A percentile compares a stretch with the other conserved stretches of the same genome.
Evolutionary conservation across 2,113 vertebrate species (phyloP).

Genomic region (Podilymbus podiceps): DNA sequence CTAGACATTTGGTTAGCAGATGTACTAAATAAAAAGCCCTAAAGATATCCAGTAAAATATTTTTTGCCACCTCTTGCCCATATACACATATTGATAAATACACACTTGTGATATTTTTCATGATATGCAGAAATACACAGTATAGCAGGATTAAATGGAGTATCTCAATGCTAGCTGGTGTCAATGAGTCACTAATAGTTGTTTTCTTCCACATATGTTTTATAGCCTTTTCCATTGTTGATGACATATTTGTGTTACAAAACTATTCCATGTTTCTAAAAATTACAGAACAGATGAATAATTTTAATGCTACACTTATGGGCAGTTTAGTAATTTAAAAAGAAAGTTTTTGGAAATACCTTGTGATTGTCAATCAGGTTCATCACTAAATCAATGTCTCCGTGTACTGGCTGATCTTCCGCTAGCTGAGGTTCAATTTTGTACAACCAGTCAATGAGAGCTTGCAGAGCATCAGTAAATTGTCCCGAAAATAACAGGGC

Average conservation of each 20-base stretch:
- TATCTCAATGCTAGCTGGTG: neutral
- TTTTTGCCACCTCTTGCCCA: neutral
- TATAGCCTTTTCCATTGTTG: neutral
- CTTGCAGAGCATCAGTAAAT: constrained; percentile 96
- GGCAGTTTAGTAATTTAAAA: neutral
- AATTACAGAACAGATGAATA: neutral
- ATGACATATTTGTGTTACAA: neutral
- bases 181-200: neutral
- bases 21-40: neutral
- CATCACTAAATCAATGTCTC: constrained; percentile 96
- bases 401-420: constrained; percentile 96
- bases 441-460: constrained; percentile 97
- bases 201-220: neutral
- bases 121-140: neutral
- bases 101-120: neutral
- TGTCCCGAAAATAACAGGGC: constrained; percentile 95
- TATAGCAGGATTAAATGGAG: neutral
- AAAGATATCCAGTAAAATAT: neutral
- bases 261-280: neutral
- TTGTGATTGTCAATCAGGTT: constrained; percentile 98
- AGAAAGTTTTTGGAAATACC: constrained; percentile 72
- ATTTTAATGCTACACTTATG: neutral
- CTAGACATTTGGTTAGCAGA: neutral
- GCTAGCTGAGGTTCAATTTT: constrained; percentile 94
- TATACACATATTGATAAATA: neutral